Conservation (phyloP, 2,797 vertebrate genomes). For the Menidia menidia region DNA sequence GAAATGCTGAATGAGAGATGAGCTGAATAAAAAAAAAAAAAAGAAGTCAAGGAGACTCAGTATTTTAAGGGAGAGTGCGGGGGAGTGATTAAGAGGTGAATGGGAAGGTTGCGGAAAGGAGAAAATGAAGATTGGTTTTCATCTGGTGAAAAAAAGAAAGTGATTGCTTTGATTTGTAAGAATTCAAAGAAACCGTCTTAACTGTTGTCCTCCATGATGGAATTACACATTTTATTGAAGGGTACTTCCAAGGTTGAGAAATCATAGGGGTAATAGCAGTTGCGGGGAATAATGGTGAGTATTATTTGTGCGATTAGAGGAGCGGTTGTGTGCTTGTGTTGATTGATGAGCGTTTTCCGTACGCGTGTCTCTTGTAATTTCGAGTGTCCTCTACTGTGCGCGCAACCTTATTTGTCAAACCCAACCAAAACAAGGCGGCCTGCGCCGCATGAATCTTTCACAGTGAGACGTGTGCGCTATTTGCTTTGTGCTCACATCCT, state of each 20-base stretch:
- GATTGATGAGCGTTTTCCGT: constrained; percentile 42
- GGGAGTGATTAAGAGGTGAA: constrained; percentile 60
- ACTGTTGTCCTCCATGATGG: constrained; percentile 44
- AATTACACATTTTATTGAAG: constrained; percentile 49
- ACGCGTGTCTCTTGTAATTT: constrained; percentile 20
- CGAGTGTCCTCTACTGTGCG: constrained; percentile 21
- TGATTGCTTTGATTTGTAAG: constrained; percentile 59
- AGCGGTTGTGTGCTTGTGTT: constrained; percentile 7
- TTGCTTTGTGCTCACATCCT: constrained; percentile 28
- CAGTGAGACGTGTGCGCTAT: constrained; percentile 18
- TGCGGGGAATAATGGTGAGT: constrained; percentile 13
- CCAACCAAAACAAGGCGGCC: constrained; percentile 15
- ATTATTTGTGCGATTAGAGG: constrained; percentile 30
- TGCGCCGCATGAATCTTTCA: constrained; percentile 20
- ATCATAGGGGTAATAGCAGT: constrained; percentile 27
- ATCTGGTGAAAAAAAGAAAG: constrained; percentile 31
- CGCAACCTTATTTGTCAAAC: constrained; percentile 16
- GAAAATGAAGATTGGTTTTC: constrained; percentile 57
- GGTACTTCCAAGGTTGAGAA: constrained; percentile 57
- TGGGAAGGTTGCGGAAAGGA: constrained; percentile 43
- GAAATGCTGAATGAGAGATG: constrained; percentile 58
- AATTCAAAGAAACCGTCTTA: constrained; percentile 43
- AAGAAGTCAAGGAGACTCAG: constrained; percentile 60
- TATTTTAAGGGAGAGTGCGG: constrained; percentile 40
- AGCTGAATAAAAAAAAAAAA: constrained; percentile 35